phyloP scores from a whole-genome alignment of 2,888 invertebrate species.

The Axea sp. region DNA sequence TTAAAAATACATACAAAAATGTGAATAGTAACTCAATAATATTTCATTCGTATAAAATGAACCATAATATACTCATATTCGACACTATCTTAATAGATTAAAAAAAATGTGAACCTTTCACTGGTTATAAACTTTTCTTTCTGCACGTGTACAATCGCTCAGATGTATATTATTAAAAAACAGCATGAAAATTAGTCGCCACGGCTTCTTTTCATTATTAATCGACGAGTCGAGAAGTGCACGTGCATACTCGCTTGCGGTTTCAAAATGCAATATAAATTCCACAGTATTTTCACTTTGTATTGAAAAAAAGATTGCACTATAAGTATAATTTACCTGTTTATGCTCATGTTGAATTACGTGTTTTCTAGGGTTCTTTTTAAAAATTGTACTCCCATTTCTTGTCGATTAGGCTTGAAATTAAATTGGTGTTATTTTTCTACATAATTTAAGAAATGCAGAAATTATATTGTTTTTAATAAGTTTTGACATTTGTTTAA shows the following conservation, averaged over 20 bases:
- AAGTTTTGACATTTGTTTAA: too few relatives aligned
- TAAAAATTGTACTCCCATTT: slow-evolving; percentile 2
- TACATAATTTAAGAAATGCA: too few relatives aligned
- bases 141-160: slow-evolving; percentile 25
- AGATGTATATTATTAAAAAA: slow-evolving; percentile 23
- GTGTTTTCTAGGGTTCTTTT: slow-evolving; percentile 7
- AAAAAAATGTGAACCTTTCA: slow-evolving; percentile 68
- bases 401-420: background rate
- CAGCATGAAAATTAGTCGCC: slow-evolving; percentile 21
- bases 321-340: slow-evolving; percentile 32
- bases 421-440: slow-evolving; percentile 26
- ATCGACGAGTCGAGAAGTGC: slow-evolving; percentile 20
- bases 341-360: slow-evolving; percentile 11
- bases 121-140: slow-evolving; percentile 50
- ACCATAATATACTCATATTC: too few relatives aligned
- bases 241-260: slow-evolving; percentile 24
- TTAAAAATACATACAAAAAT: too few relatives aligned
- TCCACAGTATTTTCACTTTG: slow-evolving; percentile 31
- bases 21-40: too few relatives aligned
- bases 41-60: too few relatives aligned
- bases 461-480: too few relatives aligned
- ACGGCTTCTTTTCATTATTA: slow-evolving; percentile 36
- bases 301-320: slow-evolving; percentile 18
- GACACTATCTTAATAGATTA: slow-evolving; percentile 77
- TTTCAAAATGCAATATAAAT: slow-evolving; percentile 49